Percentiles rank a stretch among this genome's conserved stretches.
phyloP scores from a whole-genome alignment of 2,113 vertebrate species.

The Chelonoidis abingdonii region DNA sequence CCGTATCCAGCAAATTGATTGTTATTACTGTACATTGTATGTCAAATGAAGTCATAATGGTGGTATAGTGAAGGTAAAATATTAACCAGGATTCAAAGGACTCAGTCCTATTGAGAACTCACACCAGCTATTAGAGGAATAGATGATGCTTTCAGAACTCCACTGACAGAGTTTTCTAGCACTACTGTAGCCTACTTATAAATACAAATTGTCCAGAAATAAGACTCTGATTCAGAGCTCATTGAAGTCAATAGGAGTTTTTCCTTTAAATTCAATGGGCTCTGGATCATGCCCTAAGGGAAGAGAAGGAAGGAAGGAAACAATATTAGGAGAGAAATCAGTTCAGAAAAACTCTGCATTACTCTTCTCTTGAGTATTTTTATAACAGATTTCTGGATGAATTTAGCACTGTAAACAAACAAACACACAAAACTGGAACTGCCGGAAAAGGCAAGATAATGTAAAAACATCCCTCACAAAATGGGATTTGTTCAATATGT shows the following conservation, averaged over 20 bases:
- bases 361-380: constrained; percentile 56
- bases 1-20: constrained; percentile 58
- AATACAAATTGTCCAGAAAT: constrained; percentile 52
- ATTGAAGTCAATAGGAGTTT: constrained; percentile 64
- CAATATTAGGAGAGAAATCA: constrained; percentile 62
- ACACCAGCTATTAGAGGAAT: background rate
- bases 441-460: background rate
- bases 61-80: constrained; percentile 51
- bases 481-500: background rate
- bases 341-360: constrained; percentile 58
- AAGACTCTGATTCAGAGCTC: constrained; percentile 3
- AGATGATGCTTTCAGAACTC: constrained; percentile 3
- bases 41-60: constrained; percentile 58
- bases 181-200: background rate
- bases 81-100: constrained; percentile 11
- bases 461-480: background rate
- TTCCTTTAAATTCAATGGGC: constrained; percentile 65
- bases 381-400: constrained; percentile 50
- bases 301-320: constrained; percentile 72
- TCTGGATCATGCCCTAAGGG: background rate
- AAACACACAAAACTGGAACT: background rate
- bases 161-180: background rate
- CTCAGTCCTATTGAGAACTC: background rate
- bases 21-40: constrained; percentile 54
- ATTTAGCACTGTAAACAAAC: constrained; percentile 27